Evolutionary conservation across 2,113 vertebrate species (phyloP).

Genomic region (Penelope pileata): DNA sequence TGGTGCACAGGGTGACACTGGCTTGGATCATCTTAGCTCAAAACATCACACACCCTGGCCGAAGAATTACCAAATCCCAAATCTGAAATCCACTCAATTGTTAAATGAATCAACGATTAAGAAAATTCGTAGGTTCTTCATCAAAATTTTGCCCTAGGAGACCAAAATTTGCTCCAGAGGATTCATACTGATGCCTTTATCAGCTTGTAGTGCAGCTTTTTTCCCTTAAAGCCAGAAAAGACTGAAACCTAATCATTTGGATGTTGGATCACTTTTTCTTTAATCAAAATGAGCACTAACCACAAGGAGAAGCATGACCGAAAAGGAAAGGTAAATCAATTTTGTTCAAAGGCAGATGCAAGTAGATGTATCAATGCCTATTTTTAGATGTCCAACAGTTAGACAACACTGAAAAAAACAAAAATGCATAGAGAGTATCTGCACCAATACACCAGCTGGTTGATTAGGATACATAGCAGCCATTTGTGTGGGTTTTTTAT

Average conservation of each 20-base stretch:
- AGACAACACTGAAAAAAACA: not conserved
- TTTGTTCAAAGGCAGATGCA: not conserved
- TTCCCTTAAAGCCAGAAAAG: not conserved
- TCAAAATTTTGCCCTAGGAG: not conserved
- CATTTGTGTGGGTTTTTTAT: not conserved
- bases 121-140: not conserved
- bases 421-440: not conserved
- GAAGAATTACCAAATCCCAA: not conserved
- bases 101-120: not conserved
- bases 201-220: not conserved
- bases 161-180: not conserved
- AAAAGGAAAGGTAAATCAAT: not conserved
- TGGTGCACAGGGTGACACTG: not conserved
- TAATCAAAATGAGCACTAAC: not conserved
- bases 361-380: not conserved
- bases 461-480: not conserved
- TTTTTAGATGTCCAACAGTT: not conserved
- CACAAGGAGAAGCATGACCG: not conserved
- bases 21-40: not conserved
- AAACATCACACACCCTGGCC: not conserved
- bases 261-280: not conserved
- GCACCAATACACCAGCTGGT: not conserved
- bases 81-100: not conserved
- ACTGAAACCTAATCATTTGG: not conserved
- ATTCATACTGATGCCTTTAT: not conserved